Evolutionary conservation across 2,888 invertebrate genomes (phyloP).

Genomic region (Drosophila cognata): DNA sequence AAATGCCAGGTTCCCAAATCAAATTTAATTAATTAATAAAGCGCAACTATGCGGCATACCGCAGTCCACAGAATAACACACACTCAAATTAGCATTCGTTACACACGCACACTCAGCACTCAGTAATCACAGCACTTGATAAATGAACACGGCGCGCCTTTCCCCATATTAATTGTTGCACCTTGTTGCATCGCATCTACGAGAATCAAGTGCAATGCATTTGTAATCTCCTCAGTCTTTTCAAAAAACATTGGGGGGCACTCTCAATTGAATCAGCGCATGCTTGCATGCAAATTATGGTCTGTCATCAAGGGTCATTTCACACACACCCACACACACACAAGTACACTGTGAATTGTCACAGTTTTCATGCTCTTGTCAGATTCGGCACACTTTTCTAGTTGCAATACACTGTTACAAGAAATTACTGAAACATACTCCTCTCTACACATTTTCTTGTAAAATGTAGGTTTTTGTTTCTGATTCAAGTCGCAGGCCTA

Average conservation of each 20-base stretch:
- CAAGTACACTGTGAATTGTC: background rate
- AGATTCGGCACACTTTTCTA: constrained; percentile 16
- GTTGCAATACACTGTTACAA: constrained; percentile 1
- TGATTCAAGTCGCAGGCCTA: background rate
- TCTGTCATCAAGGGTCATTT: constrained; percentile 31
- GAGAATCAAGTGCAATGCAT: constrained; percentile 18
- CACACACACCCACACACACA: background rate
- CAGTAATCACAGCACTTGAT: constrained; percentile 38
- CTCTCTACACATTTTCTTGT: background rate
- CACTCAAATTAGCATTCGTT: constrained; percentile 42
- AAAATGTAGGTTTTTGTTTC: background rate
- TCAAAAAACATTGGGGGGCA: background rate
- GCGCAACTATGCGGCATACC: constrained; percentile 47
- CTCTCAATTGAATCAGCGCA: constrained; percentile 10
- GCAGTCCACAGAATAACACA: background rate
- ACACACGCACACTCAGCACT: constrained; percentile 16
- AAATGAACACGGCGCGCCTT: constrained; percentile 32
- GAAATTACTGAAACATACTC: background rate
- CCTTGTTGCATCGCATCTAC: constrained; percentile 27
- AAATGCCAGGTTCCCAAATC: constrained; percentile 53
- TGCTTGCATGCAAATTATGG: constrained; percentile 28
- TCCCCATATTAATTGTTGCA: constrained; percentile 57
- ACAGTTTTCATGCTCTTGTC: constrained; percentile 16
- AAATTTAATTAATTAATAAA: constrained; percentile 70
- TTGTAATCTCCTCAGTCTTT: background rate